A percentile compares a stretch with the other conserved stretches of the same genome.
Conservation (phyloP, 2,888 invertebrate genomes). For the Caenorhabditis sinica region DNA sequence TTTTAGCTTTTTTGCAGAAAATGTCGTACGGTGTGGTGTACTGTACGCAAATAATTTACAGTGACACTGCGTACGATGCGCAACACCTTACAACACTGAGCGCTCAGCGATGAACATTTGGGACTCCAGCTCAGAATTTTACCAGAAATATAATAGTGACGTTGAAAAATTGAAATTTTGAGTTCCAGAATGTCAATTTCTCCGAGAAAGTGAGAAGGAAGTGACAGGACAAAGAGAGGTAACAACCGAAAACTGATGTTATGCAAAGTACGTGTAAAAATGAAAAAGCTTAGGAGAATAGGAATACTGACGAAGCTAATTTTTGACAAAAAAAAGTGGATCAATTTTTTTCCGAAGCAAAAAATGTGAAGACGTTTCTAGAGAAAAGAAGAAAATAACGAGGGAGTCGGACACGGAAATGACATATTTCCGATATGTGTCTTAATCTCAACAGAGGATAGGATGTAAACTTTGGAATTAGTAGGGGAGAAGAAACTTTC, state of each 20-base stretch:
- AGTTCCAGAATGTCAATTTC: conserved; percentile 5
- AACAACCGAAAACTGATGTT: conserved; percentile 7
- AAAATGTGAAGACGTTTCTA: conserved; percentile 25
- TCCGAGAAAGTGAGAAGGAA: background rate
- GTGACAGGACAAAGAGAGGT: background rate
- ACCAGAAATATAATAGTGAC: background rate
- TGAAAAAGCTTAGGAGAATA: background rate
- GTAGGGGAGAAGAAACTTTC: background rate
- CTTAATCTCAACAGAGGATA: background rate
- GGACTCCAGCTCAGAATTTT: background rate
- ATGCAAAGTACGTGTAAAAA: conserved; percentile 39
- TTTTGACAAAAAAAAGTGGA: background rate
- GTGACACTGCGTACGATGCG: conserved; percentile 4
- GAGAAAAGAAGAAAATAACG: conserved; percentile 11
- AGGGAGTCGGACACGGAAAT: conserved; percentile 28
- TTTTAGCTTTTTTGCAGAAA: background rate
- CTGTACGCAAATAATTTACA: background rate
- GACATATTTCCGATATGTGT: conserved; percentile 30
- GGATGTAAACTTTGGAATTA: background rate
- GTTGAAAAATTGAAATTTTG: background rate
- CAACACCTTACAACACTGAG: background rate
- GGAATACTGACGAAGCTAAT: conserved; percentile 45
- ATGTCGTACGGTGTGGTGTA: background rate
- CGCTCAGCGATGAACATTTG: background rate
- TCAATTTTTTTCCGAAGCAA: background rate